phyloP scores from a whole-genome alignment of 2,888 invertebrate genomes.

The Gortyna flavago region DNA sequence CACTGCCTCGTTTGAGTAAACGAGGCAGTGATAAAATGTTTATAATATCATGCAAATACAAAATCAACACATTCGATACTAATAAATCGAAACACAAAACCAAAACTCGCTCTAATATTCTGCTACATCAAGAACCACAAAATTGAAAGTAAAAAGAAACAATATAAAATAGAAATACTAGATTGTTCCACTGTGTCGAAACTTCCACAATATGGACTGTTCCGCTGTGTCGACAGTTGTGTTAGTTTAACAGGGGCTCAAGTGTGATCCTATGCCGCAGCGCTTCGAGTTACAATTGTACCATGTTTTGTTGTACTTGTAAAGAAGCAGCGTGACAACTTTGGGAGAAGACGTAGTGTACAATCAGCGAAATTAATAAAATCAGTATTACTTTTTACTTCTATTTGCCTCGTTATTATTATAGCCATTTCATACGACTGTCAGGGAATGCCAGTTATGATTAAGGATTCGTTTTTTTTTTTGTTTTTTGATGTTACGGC shows the following conservation, averaged over 20 bases:
- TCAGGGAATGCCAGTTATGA: neutral
- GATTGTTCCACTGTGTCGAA: neutral
- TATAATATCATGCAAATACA: too few species aligned
- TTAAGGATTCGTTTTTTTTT: neutral
- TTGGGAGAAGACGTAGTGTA: neutral
- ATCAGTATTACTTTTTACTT: neutral
- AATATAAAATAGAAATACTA: too few species aligned
- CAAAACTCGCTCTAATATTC: neutral
- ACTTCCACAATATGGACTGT: neutral
- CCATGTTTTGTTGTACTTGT: neutral
- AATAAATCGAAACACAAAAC: neutral
- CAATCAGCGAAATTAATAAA: neutral
- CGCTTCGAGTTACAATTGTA: neutral
- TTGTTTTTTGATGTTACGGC: neutral
- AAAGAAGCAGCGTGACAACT: neutral
- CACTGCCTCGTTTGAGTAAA: too few species aligned
- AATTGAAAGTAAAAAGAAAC: slow-evolving; percentile 1
- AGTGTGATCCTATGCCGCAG: neutral
- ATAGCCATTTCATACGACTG: neutral
- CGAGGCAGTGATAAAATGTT: neutral
- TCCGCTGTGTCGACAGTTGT: slow-evolving; percentile 8
- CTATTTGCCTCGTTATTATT: too few species aligned
- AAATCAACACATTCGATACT: neutral
- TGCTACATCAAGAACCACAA: neutral
- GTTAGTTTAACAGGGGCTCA: neutral